These are phyloP conservation scores for Crenuchus spilurus DNA, from an alignment of 2,797 vertebrate genomes.

Conservation along the genomic window DNA sequence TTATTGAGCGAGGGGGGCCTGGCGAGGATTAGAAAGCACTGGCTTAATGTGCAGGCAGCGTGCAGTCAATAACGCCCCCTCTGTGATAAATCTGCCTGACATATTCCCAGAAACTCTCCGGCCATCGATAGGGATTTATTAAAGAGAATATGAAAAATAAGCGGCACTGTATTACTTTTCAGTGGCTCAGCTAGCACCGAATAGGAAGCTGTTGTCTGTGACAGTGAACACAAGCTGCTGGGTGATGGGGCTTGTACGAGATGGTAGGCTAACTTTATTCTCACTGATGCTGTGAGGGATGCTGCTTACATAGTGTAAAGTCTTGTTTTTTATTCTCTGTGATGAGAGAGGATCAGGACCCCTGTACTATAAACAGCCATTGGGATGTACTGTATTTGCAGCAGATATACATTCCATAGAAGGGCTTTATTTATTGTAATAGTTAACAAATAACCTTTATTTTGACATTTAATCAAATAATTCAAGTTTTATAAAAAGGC, in stretches of 20 bases:
- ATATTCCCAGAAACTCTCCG: slow-evolving; percentile 73
- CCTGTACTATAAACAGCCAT: background rate
- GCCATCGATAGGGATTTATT: slow-evolving; percentile 74
- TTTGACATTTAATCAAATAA: no score
- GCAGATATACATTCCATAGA: no score
- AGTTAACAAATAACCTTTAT: no score
- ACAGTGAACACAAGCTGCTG: background rate
- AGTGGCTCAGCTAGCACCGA: background rate
- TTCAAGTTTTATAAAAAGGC: no score
- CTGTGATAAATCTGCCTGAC: slow-evolving; percentile 70
- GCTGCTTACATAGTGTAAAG: background rate
- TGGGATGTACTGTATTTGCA: background rate
- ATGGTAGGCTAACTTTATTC: background rate
- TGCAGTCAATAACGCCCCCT: slow-evolving; percentile 62
- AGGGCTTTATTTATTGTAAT: no score
- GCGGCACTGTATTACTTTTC: slow-evolving; percentile 36
- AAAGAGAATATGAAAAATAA: slow-evolving; percentile 64
- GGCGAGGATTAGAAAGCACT: slow-evolving; percentile 74
- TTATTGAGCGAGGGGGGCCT: slow-evolving; percentile 76
- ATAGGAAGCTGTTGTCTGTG: background rate
- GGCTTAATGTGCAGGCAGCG: slow-evolving; percentile 71
- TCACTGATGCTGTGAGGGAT: background rate
- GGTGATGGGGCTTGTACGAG: slow-evolving; percentile 5
- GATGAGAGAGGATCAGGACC: background rate
- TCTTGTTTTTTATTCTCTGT: background rate